These are phyloP conservation scores for Rhinatrema bivittatum DNA, from an alignment of 2,797 vertebrate genomes.

Conservation along the genomic window DNA sequence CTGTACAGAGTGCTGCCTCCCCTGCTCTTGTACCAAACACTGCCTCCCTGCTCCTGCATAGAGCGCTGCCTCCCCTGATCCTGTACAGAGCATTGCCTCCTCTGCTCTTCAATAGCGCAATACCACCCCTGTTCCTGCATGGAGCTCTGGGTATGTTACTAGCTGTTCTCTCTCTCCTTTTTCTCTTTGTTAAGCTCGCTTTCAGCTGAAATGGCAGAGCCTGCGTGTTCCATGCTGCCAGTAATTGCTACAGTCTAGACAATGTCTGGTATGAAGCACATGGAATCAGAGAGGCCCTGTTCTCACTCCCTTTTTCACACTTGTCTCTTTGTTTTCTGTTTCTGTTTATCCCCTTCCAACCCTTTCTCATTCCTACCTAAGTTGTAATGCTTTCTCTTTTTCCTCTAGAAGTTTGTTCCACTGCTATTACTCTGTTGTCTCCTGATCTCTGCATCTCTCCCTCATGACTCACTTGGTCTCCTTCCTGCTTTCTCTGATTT, in stretches of 20 bases:
- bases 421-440: not conserved
- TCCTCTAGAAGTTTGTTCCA: slow-evolving; percentile 25
- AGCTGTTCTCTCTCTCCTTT: slow-evolving; percentile 20
- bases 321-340: slow-evolving; percentile 26
- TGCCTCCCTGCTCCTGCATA: too few relatives aligned
- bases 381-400: slow-evolving; percentile 67
- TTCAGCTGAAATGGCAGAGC: slow-evolving; percentile 77
- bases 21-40: too few relatives aligned
- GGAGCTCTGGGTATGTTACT: slow-evolving; percentile 23
- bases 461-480: not conserved
- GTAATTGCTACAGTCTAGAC: slow-evolving; percentile 94
- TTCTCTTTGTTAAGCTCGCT: slow-evolving; percentile 75
- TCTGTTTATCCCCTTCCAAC: slow-evolving; percentile 25
- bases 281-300: slow-evolving; percentile 51
- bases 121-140: not conserved
- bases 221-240: slow-evolving; percentile 83
- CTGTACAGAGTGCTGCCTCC: too few relatives aligned
- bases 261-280: slow-evolving; percentile 76
- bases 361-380: slow-evolving; percentile 43
- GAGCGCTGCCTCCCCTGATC: too few relatives aligned
- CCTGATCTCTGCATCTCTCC: not conserved
- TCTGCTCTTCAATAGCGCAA: too few relatives aligned
- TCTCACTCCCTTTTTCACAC: slow-evolving; percentile 42
- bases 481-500: not conserved
- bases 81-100: too few relatives aligned